Percentiles rank a stretch among this genome's conserved stretches.
Conservation (phyloP, 2,113 vertebrate species). For the Columba janthina region DNA sequence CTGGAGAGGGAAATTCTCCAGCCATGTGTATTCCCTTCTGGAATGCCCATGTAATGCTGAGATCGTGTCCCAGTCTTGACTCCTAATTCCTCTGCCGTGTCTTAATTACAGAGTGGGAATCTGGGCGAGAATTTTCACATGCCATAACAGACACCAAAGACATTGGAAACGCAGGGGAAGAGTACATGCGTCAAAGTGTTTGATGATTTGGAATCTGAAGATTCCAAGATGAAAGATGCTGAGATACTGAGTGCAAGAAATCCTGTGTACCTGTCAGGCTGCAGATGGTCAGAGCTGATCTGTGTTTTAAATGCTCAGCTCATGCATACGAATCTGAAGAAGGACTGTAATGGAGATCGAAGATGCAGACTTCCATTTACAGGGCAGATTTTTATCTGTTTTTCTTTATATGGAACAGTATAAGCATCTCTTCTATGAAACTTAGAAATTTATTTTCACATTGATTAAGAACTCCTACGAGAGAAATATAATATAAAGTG, state of each 20-base stretch:
- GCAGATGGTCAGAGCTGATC: background rate
- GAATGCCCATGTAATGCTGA: background rate
- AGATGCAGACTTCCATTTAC: background rate
- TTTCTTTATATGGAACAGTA: background rate
- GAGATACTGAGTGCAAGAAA: background rate
- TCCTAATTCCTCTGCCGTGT: background rate
- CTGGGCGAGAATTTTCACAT: background rate
- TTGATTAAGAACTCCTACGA: background rate
- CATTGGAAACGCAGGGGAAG: background rate
- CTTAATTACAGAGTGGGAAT: background rate
- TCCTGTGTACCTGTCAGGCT: background rate
- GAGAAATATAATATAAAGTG: background rate
- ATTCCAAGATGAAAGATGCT: background rate
- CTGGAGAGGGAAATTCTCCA: background rate
- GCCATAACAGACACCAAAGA: background rate
- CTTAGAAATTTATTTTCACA: background rate
- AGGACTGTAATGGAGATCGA: background rate
- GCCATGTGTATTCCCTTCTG: background rate
- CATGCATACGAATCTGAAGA: background rate
- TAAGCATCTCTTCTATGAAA: background rate
- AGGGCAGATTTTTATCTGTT: background rate
- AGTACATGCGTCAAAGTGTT: fast-evolving
- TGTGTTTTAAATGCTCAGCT: background rate
- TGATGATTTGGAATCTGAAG: background rate
- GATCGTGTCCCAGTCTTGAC: background rate